These are phyloP conservation scores for Ametastegia equiseti DNA, from an alignment of 2,888 invertebrate genomes.

Conservation along the genomic window DNA sequence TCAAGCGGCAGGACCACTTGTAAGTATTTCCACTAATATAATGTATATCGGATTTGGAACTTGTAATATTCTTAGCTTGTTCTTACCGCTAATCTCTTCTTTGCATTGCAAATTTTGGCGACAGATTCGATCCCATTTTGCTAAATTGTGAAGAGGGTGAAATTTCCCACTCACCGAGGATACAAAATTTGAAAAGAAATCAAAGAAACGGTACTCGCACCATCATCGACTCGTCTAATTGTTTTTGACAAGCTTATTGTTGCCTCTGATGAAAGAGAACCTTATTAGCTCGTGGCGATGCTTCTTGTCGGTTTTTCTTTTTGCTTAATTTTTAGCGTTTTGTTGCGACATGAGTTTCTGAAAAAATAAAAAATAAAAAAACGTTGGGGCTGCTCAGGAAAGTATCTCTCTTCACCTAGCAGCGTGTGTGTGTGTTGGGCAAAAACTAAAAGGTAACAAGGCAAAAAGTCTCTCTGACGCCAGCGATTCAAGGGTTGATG, in stretches of 20 bases:
- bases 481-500: constrained; percentile 48
- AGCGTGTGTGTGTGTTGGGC: background rate
- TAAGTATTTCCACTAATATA: too few species aligned
- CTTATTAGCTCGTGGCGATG: background rate
- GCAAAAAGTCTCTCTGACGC: background rate
- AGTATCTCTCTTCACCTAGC: background rate
- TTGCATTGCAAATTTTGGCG: too few species aligned
- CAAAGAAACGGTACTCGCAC: too few species aligned
- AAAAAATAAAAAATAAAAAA: too few species aligned
- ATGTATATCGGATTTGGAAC: constrained; percentile 50
- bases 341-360: background rate
- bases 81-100: too few species aligned
- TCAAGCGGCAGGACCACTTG: constrained; percentile 99
- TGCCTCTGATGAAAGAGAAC: background rate
- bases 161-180: too few species aligned
- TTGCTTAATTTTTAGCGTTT: background rate
- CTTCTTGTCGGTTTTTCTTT: background rate
- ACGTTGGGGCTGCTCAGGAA: background rate
- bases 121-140: background rate
- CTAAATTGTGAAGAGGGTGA: too few species aligned
- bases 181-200: too few species aligned
- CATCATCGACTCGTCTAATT: too few species aligned
- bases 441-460: background rate
- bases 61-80: too few species aligned
- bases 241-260: background rate